Evolutionary conservation across 2,113 vertebrate genomes (phyloP).

Genomic region (Nyctibius bracteatus): DNA sequence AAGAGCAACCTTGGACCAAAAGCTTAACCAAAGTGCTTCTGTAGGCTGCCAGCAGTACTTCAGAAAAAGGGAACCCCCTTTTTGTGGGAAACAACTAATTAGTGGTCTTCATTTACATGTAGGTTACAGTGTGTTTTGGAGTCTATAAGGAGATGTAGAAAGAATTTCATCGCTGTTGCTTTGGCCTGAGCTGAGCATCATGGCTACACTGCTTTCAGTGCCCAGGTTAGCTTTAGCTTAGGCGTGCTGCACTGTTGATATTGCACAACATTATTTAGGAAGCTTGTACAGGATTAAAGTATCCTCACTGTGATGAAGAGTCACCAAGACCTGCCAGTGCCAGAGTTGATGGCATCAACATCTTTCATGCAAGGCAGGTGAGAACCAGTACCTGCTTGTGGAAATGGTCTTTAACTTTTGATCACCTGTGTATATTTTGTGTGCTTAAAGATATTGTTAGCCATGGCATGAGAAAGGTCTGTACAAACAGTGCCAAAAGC

Average conservation of each 20-base stretch:
- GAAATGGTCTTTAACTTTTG: background rate
- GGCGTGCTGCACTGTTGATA: accelerated
- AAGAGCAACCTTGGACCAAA: background rate
- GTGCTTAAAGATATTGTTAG: accelerated
- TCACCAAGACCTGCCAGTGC: background rate
- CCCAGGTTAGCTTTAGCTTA: background rate
- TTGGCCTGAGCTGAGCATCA: background rate
- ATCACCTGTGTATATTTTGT: accelerated
- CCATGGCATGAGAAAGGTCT: background rate
- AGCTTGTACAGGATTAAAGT: background rate
- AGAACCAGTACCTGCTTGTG: background rate
- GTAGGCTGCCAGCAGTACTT: background rate
- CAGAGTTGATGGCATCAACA: background rate
- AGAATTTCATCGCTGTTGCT: background rate
- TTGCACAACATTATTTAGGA: background rate
- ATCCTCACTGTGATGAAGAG: background rate
- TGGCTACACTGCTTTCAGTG: accelerated
- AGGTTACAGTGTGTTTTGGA: background rate
- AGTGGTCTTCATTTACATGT: background rate
- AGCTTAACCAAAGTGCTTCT: background rate
- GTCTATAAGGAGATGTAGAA: background rate
- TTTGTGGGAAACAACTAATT: background rate
- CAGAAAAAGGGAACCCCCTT: background rate
- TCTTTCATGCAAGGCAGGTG: accelerated
- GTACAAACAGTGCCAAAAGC: background rate